phyloP scores from a whole-genome alignment of 1,140 invertebrate species.

The Panulirus ornatus region DNA sequence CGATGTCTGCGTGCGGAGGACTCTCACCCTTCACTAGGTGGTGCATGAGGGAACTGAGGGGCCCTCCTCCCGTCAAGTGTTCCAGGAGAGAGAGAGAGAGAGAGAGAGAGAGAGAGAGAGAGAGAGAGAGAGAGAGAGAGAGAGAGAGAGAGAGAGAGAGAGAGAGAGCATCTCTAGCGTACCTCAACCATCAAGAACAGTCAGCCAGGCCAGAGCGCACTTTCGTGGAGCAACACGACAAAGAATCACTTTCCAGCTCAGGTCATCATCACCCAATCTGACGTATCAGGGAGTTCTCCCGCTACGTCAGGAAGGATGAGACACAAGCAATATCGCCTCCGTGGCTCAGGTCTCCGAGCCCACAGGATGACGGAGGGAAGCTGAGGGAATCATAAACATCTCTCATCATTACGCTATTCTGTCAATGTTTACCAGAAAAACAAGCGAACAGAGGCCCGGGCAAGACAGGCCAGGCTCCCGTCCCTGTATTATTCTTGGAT shows the following conservation, averaged over 20 bases:
- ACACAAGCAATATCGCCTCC: too few species aligned
- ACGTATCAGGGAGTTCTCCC: too few species aligned
- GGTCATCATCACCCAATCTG: too few species aligned
- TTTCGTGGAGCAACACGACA: too few species aligned
- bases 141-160: slow-evolving; percentile 1
- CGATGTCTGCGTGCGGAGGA: slow-evolving; percentile 16
- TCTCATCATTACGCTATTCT: not conserved
- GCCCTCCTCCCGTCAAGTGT: not conserved
- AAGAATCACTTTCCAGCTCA: too few species aligned
- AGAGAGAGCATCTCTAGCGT: too few species aligned
- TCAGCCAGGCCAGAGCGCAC: too few species aligned
- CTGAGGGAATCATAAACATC: slow-evolving; percentile 11
- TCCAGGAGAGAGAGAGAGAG: not conserved
- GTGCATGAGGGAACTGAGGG: not conserved
- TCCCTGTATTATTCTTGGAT: slow-evolving; percentile 11
- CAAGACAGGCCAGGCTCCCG: not conserved
- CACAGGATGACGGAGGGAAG: too few species aligned
- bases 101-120: not conserved
- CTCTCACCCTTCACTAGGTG: not conserved
- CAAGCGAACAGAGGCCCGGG: not conserved
- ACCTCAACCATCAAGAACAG: too few species aligned
- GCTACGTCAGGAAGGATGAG: too few species aligned
- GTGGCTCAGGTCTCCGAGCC: too few species aligned
- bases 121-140: not conserved
- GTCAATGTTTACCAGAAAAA: slow-evolving; percentile 32